Evolutionary conservation across 2,797 vertebrate species (phyloP).

Genomic region (Sparus aurata): DNA sequence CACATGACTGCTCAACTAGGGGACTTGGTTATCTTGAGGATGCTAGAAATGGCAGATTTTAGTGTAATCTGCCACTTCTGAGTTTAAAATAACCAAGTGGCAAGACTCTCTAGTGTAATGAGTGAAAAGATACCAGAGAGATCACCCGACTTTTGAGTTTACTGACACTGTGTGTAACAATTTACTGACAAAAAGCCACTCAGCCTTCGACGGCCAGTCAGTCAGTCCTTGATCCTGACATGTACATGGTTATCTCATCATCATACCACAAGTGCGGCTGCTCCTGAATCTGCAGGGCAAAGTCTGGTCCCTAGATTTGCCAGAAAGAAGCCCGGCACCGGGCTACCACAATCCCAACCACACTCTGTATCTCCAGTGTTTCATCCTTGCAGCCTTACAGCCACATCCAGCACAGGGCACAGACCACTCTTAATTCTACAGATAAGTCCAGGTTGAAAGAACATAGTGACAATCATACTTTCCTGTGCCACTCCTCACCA

Average conservation of each 20-base stretch:
- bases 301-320: neutral
- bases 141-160: constrained; percentile 2
- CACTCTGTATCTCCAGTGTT: neutral
- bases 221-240: neutral
- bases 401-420: neutral
- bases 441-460: neutral
- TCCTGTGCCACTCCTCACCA: neutral
- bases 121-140: constrained; percentile 1
- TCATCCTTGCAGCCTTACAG: neutral
- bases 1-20: constrained; percentile 19
- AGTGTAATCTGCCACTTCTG: constrained; percentile 1
- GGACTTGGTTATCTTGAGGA: constrained; percentile 25
- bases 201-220: neutral
- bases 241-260: neutral
- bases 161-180: neutral
- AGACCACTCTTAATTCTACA: neutral
- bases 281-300: neutral
- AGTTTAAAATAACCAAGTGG: constrained; percentile 5
- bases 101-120: neutral
- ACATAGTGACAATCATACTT: neutral
- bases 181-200: constrained; percentile 13
- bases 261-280: neutral
- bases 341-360: neutral
- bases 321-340: neutral
- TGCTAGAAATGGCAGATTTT: neutral